A percentile compares a stretch with the other conserved stretches of the same genome.
phyloP scores from a whole-genome alignment of 2,797 vertebrate genomes.

The Linurgus olivaceus region DNA sequence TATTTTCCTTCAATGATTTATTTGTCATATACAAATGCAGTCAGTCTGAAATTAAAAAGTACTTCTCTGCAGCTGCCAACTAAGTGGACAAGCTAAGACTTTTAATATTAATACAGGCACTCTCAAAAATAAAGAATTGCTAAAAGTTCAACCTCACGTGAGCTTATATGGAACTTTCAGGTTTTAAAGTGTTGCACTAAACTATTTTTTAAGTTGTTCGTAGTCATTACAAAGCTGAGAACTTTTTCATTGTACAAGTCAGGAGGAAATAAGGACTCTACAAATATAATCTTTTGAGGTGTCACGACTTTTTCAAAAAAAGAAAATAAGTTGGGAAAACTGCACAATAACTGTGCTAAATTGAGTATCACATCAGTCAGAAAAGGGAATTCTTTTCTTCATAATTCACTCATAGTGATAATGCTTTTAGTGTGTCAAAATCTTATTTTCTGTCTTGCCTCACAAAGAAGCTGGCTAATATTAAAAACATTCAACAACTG shows the following conservation, averaged over 20 bases:
- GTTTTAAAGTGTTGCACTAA: not conserved
- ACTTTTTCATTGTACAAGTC: not conserved
- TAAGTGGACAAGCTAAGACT: not conserved
- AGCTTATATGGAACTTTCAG: not conserved
- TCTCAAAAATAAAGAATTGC: not conserved
- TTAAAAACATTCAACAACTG: not conserved
- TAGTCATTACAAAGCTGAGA: not conserved
- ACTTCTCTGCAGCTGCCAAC: not conserved
- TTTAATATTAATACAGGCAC: not conserved
- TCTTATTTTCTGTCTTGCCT: not conserved
- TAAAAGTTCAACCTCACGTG: not conserved
- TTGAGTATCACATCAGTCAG: not conserved
- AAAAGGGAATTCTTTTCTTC: not conserved
- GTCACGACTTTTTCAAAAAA: not conserved
- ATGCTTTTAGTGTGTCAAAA: not conserved
- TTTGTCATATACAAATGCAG: not conserved
- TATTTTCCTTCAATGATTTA: not conserved
- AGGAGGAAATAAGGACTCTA: not conserved
- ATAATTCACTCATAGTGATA: not conserved
- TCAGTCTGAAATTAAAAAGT: not conserved
- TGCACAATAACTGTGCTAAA: not conserved
- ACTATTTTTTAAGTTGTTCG: not conserved
- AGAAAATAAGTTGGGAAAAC: not conserved
- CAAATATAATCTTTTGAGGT: not conserved
- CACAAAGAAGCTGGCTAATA: not conserved